Conservation (phyloP, 2,797 vertebrate genomes). For the Rhodeus uyekii region DNA sequence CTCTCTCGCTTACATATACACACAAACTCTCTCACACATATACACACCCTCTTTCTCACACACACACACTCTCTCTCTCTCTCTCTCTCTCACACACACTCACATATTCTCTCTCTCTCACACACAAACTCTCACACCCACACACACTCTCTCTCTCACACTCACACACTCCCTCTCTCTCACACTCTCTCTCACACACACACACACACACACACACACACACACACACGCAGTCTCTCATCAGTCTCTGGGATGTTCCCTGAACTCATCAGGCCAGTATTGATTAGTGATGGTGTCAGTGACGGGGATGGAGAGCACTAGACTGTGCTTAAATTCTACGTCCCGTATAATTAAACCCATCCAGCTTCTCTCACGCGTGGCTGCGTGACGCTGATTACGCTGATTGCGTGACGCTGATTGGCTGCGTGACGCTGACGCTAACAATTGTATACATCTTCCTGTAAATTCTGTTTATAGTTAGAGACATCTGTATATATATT, state of each 20-base stretch:
- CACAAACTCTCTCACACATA: not conserved
- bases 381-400: too few species aligned
- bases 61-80: not conserved
- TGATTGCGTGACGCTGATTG: too few species aligned
- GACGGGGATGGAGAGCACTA: not conserved
- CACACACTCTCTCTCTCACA: not conserved
- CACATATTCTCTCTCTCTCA: not conserved
- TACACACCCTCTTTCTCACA: too few species aligned
- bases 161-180: not conserved
- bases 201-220: not conserved
- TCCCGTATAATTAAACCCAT: slow-evolving; percentile 7
- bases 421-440: too few species aligned
- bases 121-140: too few species aligned
- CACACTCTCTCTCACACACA: not conserved
- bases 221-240: not conserved
- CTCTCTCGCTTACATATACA: too few species aligned
- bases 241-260: not conserved
- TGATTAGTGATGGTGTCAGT: slow-evolving; percentile 18
- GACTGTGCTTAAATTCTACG: not conserved
- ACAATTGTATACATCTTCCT: too few species aligned
- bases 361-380: too few species aligned
- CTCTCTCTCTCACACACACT: not conserved
- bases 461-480: too few species aligned
- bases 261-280: not conserved
- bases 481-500: too few species aligned